Evolutionary conservation across 2,113 vertebrate species (phyloP), one percentile per base, ranked within the genome.

Genomic region (Potamarius usumacintae): DNA sequence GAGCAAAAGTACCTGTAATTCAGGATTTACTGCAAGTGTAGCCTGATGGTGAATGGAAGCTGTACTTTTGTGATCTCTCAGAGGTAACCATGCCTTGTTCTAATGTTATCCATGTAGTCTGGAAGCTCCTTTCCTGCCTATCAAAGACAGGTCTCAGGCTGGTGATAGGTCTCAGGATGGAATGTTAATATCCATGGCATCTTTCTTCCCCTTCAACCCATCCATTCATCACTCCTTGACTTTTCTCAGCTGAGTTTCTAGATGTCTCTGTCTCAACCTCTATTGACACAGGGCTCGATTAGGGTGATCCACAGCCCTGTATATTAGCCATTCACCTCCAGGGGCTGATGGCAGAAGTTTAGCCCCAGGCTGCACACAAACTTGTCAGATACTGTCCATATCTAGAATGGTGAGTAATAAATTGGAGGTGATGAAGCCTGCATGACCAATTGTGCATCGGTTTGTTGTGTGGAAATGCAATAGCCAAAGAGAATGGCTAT

Each of bases 261-360:
- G 52, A 79, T 65, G 89, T 88, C 88, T 89, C 53, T 50, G 87
- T 88, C 88, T 93, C 88, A 87, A 89, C 90, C 82, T 83, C 48
- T 83, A 87, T 87, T 91, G 90, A 94, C 86, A 90, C 78, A 90
- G 82, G n/a, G 74, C 89, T 89, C 92, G 89, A 93, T 95, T 94
- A 94, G 69, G n/a, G 87, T 93, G 92, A 94, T 93, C 90, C 93
- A 94, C 89, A 27, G 88, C 52, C 15, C 27, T 42, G 83, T 83
- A 88, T 91, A 93, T 95, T 91, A 88, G 89, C 92, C 93, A 94
- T 83, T 83, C 85, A 77, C 87, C 67, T 88, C 87, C 69, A 85
- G 85, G 34, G 50, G 30, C 67, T 87, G 67, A 87, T 78, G 34
- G 60, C 83, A 86, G 53, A 82, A 85, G 50, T 87, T 85, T 69